Base-by-base conservation (phyloP, 2,888 invertebrate species). In the Agrochola lychnidis region DNA sequence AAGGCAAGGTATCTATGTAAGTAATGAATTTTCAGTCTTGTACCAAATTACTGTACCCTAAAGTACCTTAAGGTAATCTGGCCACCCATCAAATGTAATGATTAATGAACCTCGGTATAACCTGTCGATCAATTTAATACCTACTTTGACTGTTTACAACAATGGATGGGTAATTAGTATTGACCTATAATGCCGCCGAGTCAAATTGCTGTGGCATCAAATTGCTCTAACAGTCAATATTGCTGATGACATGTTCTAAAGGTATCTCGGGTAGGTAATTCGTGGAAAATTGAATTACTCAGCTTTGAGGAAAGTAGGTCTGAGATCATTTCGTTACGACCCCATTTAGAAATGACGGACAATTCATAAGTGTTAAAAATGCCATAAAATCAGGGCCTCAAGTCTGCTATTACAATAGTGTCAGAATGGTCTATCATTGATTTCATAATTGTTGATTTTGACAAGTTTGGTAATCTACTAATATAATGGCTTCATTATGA, bases 281-380 rank as follows among this genome's bases (percentile, higher is more conserved):
- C 10, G 5, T 45, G 45, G 63, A 84, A 75, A 84, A 75, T 45
- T 9, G 64, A 56, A 66, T 84, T 71, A 84, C 9, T 69, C 69
- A 68, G 14, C 36, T 19, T 5, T 62, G 16, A 56, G 22, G 68
- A 63, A 48, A 79, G 25, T 57, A 25, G 40, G n/a, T 42, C n/a
- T 57, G 40, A 78, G 69, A 30, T 69, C 7, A 51, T n/a, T 62
- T 40, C 0, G 14, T 19, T 71, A 25, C 10, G 22, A 42, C 30
- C 4, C n/a, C 51, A 42, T 53, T 69, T 51, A 16, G 22, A 67
- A 78, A 78, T 19, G 19, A 16, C 1, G 22, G 22, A 42, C 10
- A 16, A 22, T 9, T 36, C 14, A 14, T 30, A 57, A 16, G 3
- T 16, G 1, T 51, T 10, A 42, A 59, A 30, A 30, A 10, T 63